phyloP scores from a whole-genome alignment of 2,113 vertebrate genomes.

The Sminthopsis crassicaudata region DNA sequence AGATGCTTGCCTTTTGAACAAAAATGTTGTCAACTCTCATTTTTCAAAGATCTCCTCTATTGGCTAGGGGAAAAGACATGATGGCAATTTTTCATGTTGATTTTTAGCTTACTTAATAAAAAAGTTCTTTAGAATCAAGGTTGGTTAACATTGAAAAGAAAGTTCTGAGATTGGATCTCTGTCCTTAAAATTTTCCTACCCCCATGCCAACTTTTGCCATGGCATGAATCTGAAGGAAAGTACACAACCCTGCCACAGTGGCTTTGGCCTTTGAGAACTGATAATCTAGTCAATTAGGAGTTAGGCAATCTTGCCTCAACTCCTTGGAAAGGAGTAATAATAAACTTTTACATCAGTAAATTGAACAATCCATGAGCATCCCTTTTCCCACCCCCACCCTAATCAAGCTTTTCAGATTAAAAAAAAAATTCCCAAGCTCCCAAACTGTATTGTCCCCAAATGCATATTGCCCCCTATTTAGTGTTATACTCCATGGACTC shows the following conservation, averaged over 20 bases:
- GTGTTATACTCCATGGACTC: not conserved
- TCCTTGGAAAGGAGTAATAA: constrained; percentile 6
- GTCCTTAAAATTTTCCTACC: not conserved
- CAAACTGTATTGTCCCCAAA: constrained; percentile 21
- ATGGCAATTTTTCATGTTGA: not conserved
- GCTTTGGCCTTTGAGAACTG: constrained; percentile 25
- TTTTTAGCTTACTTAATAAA: constrained; percentile 30
- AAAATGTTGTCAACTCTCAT: not conserved
- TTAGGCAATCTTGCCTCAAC: constrained; percentile 13
- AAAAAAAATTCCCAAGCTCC: not conserved
- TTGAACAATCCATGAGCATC: constrained; percentile 14
- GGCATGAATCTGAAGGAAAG: not conserved
- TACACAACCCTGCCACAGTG: constrained; percentile 4
- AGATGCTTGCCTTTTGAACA: not conserved
- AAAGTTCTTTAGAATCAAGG: not conserved
- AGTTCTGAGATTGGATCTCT: not conserved
- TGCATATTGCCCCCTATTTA: constrained; percentile 43
- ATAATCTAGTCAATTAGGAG: not conserved
- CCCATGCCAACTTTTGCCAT: constrained; percentile 8
- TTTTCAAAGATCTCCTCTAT: constrained; percentile 27
- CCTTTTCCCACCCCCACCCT: not conserved
- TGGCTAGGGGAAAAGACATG: not conserved
- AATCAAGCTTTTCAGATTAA: not conserved
- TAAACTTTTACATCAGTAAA: constrained; percentile 25
- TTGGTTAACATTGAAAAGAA: constrained; percentile 48